Evolutionary conservation across 2,888 invertebrate species (phyloP).

Genomic region (Orthonychiurus folsomi): DNA sequence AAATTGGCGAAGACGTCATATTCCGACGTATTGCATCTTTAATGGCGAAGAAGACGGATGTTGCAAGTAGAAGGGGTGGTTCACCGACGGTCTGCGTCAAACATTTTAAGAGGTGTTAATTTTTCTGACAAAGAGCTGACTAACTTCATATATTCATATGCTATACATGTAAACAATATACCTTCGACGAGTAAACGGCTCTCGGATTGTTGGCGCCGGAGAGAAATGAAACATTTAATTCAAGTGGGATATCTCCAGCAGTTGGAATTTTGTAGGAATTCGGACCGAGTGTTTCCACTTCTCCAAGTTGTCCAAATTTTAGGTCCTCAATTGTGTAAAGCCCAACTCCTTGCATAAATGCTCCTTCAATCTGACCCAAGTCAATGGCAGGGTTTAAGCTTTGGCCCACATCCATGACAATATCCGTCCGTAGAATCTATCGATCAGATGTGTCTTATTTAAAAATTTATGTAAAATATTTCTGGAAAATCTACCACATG

Average conservation of each 20-base stretch:
- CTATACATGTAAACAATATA: conserved; percentile 43
- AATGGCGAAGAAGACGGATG: conserved; percentile 84
- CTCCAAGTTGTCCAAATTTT: conserved; percentile 73
- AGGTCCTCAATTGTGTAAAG: conserved; percentile 83
- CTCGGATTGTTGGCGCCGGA: conserved; percentile 79
- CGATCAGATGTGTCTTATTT: no score
- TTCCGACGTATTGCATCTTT: conserved; percentile 75
- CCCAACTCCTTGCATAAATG: conserved; percentile 88
- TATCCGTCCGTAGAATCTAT: conserved; percentile 74
- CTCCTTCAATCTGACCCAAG: conserved; percentile 94
- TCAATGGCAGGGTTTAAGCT: conserved; percentile 95
- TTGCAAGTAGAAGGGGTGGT: conserved; percentile 82
- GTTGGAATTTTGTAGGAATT: conserved; percentile 91
- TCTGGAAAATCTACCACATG: conserved; percentile 51
- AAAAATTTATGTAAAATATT: background rate
- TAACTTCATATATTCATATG: background rate
- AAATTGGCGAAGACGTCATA: conserved; percentile 54
- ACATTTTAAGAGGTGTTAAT: conserved; percentile 3
- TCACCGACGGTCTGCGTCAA: conserved; percentile 77
- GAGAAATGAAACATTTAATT: conserved; percentile 84
- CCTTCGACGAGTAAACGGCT: conserved; percentile 93
- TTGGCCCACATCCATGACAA: conserved; percentile 93
- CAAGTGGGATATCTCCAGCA: conserved; percentile 79
- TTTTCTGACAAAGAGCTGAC: background rate
- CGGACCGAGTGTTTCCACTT: conserved; percentile 74